A percentile compares a stretch with the other conserved stretches of the same genome.
Evolutionary conservation across 92 coral and sea anemone genomes (phyloP).

Genomic region (Palythoa caribaeorum): DNA sequence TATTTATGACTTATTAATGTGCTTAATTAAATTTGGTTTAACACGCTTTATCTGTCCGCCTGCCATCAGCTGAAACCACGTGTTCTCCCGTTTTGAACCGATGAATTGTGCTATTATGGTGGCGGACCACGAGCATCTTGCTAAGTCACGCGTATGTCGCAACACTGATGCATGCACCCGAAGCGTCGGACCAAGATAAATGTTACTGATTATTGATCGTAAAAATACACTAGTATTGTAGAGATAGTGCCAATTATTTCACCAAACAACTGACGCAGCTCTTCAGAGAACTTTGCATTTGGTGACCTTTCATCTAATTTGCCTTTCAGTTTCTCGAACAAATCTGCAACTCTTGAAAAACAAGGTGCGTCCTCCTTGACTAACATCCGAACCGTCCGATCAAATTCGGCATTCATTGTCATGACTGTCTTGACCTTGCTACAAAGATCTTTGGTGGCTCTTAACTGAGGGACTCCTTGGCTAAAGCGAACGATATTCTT

Average conservation of each 20-base stretch:
- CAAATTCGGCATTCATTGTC: conserved; percentile 91
- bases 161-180: no score
- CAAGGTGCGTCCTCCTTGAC: conserved; percentile 82
- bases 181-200: background rate
- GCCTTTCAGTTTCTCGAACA: conserved; percentile 76
- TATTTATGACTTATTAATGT: no score
- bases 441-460: conserved; percentile 84
- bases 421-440: conserved; percentile 81
- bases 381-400: conserved; percentile 84
- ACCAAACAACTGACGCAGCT: conserved; percentile 86
- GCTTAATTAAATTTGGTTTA: no score
- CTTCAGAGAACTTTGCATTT: conserved; percentile 89
- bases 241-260: conserved; percentile 90
- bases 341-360: conserved; percentile 64
- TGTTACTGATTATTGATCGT: conserved; percentile 69
- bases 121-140: no score
- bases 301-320: conserved; percentile 87
- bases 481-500: conserved; percentile 90
- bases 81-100: no score
- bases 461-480: conserved; percentile 96
- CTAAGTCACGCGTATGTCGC: no score
- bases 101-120: no score
- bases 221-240: conserved; percentile 80
- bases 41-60: no score
- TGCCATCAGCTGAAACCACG: no score